phyloP scores from a whole-genome alignment of 2,113 vertebrate species.

The Megalops atlanticus region DNA sequence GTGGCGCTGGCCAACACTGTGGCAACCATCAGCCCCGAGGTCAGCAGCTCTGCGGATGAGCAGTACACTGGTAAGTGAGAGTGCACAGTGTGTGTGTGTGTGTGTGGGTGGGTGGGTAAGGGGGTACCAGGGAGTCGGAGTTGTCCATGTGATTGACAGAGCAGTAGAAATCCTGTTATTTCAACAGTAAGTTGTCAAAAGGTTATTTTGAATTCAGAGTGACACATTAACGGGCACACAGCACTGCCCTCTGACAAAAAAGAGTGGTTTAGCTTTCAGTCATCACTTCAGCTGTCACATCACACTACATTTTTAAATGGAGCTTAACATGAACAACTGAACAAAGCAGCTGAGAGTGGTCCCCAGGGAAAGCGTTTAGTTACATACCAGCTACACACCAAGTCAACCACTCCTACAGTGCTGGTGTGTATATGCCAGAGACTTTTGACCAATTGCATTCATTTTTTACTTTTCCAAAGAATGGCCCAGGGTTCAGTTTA shows the following conservation, averaged over 20 bases:
- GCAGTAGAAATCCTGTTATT: too few relatives aligned
- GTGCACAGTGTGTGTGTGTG: background rate
- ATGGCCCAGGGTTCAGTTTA: background rate
- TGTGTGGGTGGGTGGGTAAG: too few relatives aligned
- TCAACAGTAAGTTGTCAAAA: too few relatives aligned
- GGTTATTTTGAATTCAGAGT: too few relatives aligned
- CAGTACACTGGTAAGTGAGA: conserved; percentile 81
- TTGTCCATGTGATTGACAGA: too few relatives aligned
- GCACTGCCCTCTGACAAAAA: too few relatives aligned
- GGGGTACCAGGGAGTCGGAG: too few relatives aligned
- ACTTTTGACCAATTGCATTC: background rate
- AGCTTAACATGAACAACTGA: background rate
- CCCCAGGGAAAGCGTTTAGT: too few relatives aligned
- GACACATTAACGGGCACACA: too few relatives aligned
- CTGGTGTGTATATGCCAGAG: background rate
- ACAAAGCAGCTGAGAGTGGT: background rate
- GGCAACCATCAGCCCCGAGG: conserved; percentile 90
- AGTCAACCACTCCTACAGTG: background rate
- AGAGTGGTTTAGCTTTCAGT: background rate
- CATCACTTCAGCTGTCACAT: background rate
- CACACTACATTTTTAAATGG: conserved; percentile 2
- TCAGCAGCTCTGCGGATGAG: conserved; percentile 85
- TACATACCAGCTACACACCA: too few relatives aligned
- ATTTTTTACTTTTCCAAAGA: background rate
- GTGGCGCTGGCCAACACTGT: conserved; percentile 96